Percentiles rank a stretch among this genome's conserved stretches.
Conservation (phyloP, 2,888 invertebrate species). For the Lochmaea capreae region DNA sequence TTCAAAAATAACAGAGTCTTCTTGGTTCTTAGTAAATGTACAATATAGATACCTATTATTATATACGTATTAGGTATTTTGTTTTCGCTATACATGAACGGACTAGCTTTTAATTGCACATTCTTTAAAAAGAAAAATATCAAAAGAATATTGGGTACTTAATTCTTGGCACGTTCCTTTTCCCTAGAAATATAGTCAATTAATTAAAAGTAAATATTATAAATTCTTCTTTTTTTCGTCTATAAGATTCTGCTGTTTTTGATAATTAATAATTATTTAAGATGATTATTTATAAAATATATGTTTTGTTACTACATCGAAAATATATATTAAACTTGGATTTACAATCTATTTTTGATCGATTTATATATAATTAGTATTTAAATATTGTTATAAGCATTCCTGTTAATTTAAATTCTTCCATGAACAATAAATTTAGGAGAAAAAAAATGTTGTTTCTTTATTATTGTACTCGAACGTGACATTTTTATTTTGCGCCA, state of each 20-base stretch:
- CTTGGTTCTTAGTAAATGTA: constrained; percentile 18
- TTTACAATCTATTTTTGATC: constrained; percentile 34
- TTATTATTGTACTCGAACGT: not conserved
- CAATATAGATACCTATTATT: constrained; percentile 12
- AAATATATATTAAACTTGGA: constrained; percentile 29
- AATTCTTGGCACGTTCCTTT: too few relatives aligned
- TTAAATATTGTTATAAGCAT: constrained; percentile 38
- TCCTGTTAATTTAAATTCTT: constrained; percentile 40
- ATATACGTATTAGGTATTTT: constrained; percentile 16
- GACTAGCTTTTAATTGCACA: too few relatives aligned
- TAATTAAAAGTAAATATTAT: not conserved
- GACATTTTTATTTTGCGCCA: too few relatives aligned
- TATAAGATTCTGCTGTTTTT: constrained; percentile 30
- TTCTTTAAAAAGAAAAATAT: too few relatives aligned
- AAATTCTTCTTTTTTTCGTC: not conserved
- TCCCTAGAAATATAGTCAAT: not conserved
- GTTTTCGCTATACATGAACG: not conserved
- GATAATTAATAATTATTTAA: constrained; percentile 17
- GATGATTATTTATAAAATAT: constrained; percentile 35
- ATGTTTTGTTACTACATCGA: constrained; percentile 37
- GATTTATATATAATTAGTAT: constrained; percentile 30
- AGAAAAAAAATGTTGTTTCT: not conserved
- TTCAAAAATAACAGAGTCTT: constrained; percentile 32
- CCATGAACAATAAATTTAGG: constrained; percentile 40
- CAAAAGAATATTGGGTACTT: too few relatives aligned